phyloP scores from a whole-genome alignment of 2,113 vertebrate species.

The Xenopus borealis region DNA sequence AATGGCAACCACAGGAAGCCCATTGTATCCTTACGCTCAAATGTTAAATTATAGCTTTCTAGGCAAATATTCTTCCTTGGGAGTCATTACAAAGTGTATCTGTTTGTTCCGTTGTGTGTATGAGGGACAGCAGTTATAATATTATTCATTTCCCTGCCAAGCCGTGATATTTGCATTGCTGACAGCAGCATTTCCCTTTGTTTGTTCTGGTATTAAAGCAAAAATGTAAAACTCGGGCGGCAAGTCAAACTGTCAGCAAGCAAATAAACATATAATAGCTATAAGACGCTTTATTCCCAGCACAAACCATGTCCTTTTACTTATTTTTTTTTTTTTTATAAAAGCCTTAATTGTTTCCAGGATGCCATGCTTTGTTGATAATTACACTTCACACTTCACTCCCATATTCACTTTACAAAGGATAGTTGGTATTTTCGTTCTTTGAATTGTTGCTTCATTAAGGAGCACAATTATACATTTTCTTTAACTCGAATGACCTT shows the following conservation, averaged over 20 bases:
- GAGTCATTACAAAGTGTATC: too few species aligned
- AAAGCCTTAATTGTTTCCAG: background rate
- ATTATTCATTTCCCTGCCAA: conserved; percentile 1
- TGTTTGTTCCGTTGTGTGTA: too few species aligned
- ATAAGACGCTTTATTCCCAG: background rate
- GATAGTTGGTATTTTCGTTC: background rate
- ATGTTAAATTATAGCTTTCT: too few species aligned
- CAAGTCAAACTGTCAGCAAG: background rate
- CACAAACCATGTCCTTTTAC: background rate
- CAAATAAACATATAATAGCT: background rate
- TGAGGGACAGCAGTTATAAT: background rate
- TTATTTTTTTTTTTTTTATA: background rate
- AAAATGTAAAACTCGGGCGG: background rate
- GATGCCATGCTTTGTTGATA: background rate
- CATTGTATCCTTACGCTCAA: too few species aligned
- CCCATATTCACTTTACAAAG: background rate
- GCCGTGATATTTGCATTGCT: conserved; percentile 2
- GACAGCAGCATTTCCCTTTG: background rate
- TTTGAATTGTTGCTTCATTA: background rate
- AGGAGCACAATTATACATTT: too few species aligned
- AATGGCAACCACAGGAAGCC: too few species aligned
- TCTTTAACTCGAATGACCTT: too few species aligned
- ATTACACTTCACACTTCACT: background rate
- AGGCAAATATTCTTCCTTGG: too few species aligned
- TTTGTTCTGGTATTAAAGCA: conserved; percentile 6